These are phyloP conservation scores for Bradysia coprophila DNA, from an alignment of 1,140 invertebrate species.

Conservation along the genomic window DNA sequence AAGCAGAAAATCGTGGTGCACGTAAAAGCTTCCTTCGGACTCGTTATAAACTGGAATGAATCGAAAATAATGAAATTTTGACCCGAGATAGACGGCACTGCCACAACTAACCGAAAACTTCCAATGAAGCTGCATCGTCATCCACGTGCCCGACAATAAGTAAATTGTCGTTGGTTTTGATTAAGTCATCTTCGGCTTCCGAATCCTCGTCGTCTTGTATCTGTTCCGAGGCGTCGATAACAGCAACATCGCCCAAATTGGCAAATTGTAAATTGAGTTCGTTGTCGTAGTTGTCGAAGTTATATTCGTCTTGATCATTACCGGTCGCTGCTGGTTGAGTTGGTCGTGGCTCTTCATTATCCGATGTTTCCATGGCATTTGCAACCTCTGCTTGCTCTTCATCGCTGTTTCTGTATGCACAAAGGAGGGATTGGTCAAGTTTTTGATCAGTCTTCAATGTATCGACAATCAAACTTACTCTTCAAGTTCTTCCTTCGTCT, in stretches of 20 bases:
- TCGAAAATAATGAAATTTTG: background rate
- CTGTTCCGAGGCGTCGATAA: constrained; percentile 12
- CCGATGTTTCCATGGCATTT: constrained; percentile 24
- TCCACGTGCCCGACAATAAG: constrained; percentile 73
- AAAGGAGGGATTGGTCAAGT: constrained; percentile 4
- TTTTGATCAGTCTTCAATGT: constrained; percentile 5
- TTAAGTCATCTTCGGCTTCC: constrained; percentile 78
- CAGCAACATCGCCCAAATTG: constrained; percentile 16
- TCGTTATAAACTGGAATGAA: constrained; percentile 71
- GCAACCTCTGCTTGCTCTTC: constrained; percentile 22
- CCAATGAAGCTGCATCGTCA: constrained; percentile 64
- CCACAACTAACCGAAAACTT: constrained; percentile 60
- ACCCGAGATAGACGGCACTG: constrained; percentile 3
- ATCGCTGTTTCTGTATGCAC: constrained; percentile 12
- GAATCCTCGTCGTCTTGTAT: constrained; percentile 39
- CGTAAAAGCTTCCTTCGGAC: constrained; percentile 69
- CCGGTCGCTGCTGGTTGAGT: constrained; percentile 9
- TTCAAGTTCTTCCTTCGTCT: constrained; percentile 48
- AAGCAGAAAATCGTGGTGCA: constrained; percentile 82
- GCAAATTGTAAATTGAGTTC: constrained; percentile 24
- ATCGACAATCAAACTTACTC: constrained; percentile 23
- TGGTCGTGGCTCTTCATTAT: constrained; percentile 16
- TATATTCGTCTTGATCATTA: constrained; percentile 44
- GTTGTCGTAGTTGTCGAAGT: constrained; percentile 54
- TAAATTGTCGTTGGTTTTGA: constrained; percentile 83